Evolutionary conservation across 1,140 invertebrate genomes (phyloP).

Genomic region (Macrotrachela quadricornifera): DNA sequence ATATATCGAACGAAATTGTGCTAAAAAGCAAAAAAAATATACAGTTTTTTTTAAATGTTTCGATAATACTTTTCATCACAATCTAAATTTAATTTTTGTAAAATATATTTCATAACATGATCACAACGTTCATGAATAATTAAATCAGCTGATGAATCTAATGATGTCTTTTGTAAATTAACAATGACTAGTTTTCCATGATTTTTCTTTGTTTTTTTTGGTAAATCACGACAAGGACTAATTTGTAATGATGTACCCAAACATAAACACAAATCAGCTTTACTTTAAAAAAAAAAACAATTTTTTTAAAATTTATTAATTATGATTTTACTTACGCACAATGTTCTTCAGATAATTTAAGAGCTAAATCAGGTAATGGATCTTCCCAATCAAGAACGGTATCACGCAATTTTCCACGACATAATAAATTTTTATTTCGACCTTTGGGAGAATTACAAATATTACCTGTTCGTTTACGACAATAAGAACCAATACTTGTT

Average conservation of each 20-base stretch:
- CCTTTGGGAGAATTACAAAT: no score
- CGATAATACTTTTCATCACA: no score
- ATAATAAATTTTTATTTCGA: no score
- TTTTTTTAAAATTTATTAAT: neutral
- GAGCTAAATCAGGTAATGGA: conserved; percentile 66
- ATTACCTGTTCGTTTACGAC: neutral
- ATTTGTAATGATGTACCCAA: conserved; percentile 91
- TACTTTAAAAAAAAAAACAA: conserved; percentile 33
- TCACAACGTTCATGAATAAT: conserved; percentile 2
- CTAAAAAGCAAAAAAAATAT: no score
- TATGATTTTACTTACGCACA: conserved; percentile 43
- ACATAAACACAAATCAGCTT: conserved; percentile 72
- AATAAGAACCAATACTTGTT: neutral
- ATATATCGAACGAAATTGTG: no score
- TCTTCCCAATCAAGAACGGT: conserved; percentile 97
- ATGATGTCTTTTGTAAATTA: conserved; percentile 88
- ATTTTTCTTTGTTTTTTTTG: conserved; percentile 55
- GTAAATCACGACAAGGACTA: conserved; percentile 79
- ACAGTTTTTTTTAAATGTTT: no score
- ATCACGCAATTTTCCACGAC: conserved; percentile 59
- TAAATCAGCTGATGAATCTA: conserved; percentile 37
- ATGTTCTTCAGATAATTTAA: conserved; percentile 61
- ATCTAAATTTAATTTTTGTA: neutral
- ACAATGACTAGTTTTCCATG: conserved; percentile 72
- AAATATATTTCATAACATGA: conserved; percentile 1